phyloP scores from a whole-genome alignment of 2,113 vertebrate genomes.

The Maccullochella peelii region DNA sequence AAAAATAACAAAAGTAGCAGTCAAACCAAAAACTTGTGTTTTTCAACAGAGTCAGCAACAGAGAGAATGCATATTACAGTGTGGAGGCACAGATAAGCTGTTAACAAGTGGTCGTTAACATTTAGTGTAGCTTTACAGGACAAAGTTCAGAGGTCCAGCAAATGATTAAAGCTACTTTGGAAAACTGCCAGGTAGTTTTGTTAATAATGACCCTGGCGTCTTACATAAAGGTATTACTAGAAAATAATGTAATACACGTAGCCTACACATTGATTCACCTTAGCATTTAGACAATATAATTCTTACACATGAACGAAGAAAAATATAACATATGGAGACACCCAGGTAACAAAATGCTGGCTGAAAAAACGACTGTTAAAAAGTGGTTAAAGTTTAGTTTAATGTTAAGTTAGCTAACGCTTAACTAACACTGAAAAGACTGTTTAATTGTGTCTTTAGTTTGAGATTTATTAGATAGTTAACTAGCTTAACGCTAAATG shows the following conservation, averaged over 20 bases:
- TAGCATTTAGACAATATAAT: background rate
- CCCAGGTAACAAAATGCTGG: background rate
- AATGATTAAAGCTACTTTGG: slow-evolving; percentile 58
- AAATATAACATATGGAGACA: background rate
- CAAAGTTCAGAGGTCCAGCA: slow-evolving; percentile 71
- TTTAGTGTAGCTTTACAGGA: slow-evolving; percentile 23
- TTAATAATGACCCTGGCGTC: background rate
- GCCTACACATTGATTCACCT: background rate
- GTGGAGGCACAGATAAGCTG: slow-evolving; percentile 7
- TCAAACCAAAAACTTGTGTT: background rate
- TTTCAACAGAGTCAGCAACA: slow-evolving; percentile 8
- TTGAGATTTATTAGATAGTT: background rate
- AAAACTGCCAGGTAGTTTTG: background rate
- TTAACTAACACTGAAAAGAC: background rate
- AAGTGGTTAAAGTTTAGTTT: background rate
- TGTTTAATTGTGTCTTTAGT: too few species aligned
- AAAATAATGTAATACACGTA: background rate
- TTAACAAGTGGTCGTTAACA: background rate
- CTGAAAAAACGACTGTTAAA: background rate
- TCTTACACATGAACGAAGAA: background rate
- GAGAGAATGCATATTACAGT: background rate
- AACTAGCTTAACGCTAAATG: too few species aligned
- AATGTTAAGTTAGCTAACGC: background rate
- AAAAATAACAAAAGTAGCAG: slow-evolving; percentile 13
- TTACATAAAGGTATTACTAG: background rate